Conservation (phyloP, 1,140 invertebrate species). For the Odontomachus brunneus region DNA sequence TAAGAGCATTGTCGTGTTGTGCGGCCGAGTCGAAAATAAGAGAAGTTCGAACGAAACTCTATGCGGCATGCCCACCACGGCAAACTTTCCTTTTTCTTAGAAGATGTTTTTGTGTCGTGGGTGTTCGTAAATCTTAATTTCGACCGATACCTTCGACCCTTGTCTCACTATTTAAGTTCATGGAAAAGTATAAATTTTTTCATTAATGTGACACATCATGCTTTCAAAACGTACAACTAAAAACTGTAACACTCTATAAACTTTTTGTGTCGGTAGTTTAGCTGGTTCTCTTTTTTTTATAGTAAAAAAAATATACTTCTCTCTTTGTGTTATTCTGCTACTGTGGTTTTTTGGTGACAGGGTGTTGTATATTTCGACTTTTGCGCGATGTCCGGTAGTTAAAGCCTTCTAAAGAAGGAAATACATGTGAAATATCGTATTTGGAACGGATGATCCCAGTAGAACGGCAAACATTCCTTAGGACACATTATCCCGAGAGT, state of each 20-base stretch:
- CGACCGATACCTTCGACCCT: no score
- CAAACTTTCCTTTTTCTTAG: conserved; percentile 45
- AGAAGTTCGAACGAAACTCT: conserved; percentile 74
- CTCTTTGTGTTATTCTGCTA: neutral
- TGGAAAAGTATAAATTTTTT: neutral
- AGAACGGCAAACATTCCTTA: conserved; percentile 11
- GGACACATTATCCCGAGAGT: neutral
- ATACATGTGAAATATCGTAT: neutral
- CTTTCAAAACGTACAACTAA: neutral
- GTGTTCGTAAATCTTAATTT: conserved; percentile 62
- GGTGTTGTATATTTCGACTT: neutral
- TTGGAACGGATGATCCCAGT: neutral
- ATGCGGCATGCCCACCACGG: conserved; percentile 37
- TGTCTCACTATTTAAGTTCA: neutral
- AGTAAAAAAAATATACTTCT: neutral
- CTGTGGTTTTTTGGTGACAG: neutral
- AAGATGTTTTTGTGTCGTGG: conserved; percentile 15
- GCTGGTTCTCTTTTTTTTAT: no score
- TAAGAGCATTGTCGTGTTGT: conserved; percentile 84
- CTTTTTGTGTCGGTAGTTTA: no score
- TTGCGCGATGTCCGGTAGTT: neutral
- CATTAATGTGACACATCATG: neutral
- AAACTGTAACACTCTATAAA: no score
- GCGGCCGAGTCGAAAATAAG: conserved; percentile 76
- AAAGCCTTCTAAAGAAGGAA: neutral